Base-by-base conservation (phyloP, 2,797 vertebrate genomes). In the Sebastes nivosus region DNA sequence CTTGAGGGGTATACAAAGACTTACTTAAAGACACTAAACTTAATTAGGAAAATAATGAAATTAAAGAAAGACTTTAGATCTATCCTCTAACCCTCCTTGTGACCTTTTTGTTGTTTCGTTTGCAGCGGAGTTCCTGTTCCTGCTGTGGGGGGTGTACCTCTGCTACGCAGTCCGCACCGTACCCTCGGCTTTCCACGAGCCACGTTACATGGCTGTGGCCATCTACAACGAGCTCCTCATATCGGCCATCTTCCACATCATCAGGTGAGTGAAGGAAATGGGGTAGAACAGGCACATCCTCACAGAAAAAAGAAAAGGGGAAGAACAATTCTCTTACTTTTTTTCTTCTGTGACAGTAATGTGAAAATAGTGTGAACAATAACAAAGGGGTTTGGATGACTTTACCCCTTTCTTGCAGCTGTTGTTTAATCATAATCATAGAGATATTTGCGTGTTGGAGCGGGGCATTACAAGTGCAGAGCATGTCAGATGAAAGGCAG, bases 221-320 rank as follows among this genome's bases (percentile, higher is more conserved):
- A 95, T 99, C 93, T 98, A 99, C 96, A 99, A 99, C 75, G 99
- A 99, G 95, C 98, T 99, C 88, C 96, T 99, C 85, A 95, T 99
- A 92, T 99, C 99, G 4, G 97, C 97, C 89, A 94, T 99, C 94
- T 99, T 99, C 95, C 97, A 99, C 93, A 96, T 97, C 94, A 97
- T 99, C 94, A 98, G 98, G 99, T 97, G 95, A 94, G 94, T 79
- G 24, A 46, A 8, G 24, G 63, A 27, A 27, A 25, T 14, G 13
- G 6, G 36, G 55, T 18, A 52, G 32, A 34, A 13, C n/a, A 54
- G 24, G 55, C 7, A 25, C 32, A 34, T 14, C 24, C 7, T 65
- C 32, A 54, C 34, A 13, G 20, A 24, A 5, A 64, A 32, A 60
- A 12, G 34, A 7, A 46, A 64, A 27, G n/a, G 12, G 55, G 57